Conservation (phyloP, 1,140 invertebrate species). For the Nasonia giraulti region DNA sequence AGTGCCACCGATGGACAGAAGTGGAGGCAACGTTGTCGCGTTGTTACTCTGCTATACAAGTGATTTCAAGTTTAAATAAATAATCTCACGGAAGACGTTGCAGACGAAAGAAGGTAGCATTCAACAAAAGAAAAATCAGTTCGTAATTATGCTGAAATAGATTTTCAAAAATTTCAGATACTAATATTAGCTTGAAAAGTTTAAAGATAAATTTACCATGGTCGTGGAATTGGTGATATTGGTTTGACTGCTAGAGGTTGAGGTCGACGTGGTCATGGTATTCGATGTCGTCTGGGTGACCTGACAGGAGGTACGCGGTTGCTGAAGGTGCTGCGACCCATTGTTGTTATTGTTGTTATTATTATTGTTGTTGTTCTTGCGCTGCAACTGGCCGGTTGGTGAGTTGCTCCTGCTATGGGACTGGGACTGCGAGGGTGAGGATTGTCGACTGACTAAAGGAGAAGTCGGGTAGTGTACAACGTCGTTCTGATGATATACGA, state of each 20-base stretch:
- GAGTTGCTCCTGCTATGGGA: slow-evolving; percentile 72
- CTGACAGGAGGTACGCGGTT: slow-evolving; percentile 63
- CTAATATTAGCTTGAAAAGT: background rate
- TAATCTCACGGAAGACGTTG: background rate
- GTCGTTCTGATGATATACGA: slow-evolving; percentile 69
- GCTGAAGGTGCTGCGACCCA: slow-evolving; percentile 52
- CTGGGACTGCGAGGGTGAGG: slow-evolving; percentile 72
- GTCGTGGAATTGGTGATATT: slow-evolving; percentile 60
- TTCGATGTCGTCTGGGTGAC: slow-evolving; percentile 60
- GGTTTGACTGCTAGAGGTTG: slow-evolving; percentile 61
- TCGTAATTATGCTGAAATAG: background rate
- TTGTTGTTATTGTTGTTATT: slow-evolving; percentile 54
- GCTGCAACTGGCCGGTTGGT: slow-evolving; percentile 61
- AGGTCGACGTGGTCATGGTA: slow-evolving; percentile 61
- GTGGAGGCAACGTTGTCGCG: slow-evolving; percentile 55
- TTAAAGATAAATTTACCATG: slow-evolving; percentile 37
- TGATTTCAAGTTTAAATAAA: background rate
- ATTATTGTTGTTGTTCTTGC: slow-evolving; percentile 50
- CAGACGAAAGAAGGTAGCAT: background rate
- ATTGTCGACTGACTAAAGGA: slow-evolving; percentile 73
- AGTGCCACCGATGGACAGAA: slow-evolving; percentile 55
- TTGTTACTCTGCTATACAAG: slow-evolving; percentile 6
- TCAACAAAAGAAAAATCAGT: background rate
- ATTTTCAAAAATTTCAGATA: background rate
- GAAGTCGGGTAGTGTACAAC: slow-evolving; percentile 69